Evolutionary conservation across 2,888 invertebrate species (phyloP).

Genomic region (Diplazon laetatorius): DNA sequence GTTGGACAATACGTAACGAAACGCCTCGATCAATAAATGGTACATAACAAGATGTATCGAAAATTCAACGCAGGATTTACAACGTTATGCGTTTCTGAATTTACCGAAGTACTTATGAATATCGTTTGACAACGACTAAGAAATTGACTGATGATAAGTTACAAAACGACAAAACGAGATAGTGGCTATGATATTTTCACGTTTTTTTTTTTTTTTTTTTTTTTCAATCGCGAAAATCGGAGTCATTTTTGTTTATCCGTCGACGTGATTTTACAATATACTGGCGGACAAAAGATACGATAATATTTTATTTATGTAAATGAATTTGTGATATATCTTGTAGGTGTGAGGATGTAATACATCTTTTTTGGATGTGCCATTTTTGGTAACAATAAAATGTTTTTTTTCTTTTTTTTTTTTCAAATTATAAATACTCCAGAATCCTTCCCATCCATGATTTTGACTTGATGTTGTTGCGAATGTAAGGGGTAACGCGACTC

Average conservation of each 20-base stretch:
- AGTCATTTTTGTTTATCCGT: neutral
- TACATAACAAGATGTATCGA: neutral
- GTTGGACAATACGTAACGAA: conserved; percentile 47
- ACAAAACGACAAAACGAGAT: conserved; percentile 29
- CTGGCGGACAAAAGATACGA: neutral
- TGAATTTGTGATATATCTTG: conserved; percentile 45
- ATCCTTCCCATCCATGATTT: too few species aligned
- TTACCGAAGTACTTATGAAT: conserved; percentile 16
- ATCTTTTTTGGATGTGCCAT: conserved; percentile 3
- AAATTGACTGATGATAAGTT: conserved; percentile 17
- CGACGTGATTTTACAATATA: conserved; percentile 22
- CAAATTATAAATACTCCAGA: too few species aligned
- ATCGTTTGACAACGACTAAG: neutral
- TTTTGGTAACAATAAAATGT: conserved; percentile 40
- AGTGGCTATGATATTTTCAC: conserved; percentile 30
- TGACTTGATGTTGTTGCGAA: too few species aligned
- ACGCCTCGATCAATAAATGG: neutral
- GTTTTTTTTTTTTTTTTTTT: neutral
- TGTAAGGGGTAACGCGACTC: too few species aligned
- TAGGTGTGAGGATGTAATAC: conserved; percentile 14
- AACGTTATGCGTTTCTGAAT: neutral
- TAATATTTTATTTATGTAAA: conserved; percentile 38
- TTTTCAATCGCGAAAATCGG: conserved; percentile 8
- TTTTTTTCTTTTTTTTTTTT: too few species aligned
- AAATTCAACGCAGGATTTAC: neutral